Evolutionary conservation across 2,888 invertebrate species (phyloP), one percentile per base, ranked within the genome.

Genomic region (Agrotis clavis): DNA sequence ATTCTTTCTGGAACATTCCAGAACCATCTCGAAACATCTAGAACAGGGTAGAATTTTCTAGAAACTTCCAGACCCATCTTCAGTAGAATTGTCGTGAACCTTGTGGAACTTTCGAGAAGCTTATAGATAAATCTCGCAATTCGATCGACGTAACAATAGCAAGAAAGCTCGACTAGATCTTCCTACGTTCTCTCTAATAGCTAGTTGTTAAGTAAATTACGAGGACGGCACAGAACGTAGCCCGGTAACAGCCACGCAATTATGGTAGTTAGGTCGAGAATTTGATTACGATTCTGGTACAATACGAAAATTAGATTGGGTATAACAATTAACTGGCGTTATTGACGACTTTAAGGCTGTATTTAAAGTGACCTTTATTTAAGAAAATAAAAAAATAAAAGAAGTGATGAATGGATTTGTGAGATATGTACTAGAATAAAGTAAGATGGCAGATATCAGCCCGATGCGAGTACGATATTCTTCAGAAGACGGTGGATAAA

Each of bases 131-230:
- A n/a, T n/a, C n/a, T n/a, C n/a, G n/a, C n/a, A n/a, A n/a, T n/a
- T n/a, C n/a, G n/a, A n/a, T n/a, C n/a, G n/a, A n/a, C n/a, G n/a
- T n/a, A n/a, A n/a, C n/a, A n/a, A n/a, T n/a, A 45, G 19, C 16
- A 19, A 18, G 13, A 30, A 67, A 60, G 16, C 48, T 60, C 21
- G 9, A 45, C 63, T 47, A 30, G 45, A 65, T 59, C 35, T 61
- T 11, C 35, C 45, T 35, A 48, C 35, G 50, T 67, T 56, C 48
- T 60, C 50, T 21, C 5, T 64, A 64, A 77, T 54, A 16, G 54
- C 45, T 51, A 65, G 64, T 61, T 54, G 56, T 56, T 61, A 71
- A 77, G 16, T 71, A 47, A 76, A 65, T 77, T 62, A 76, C 50
- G 56, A 57, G 51, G 60, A 61, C 30, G 19, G 35, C 47, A 51